Conservation (phyloP, 2,888 invertebrate species). For the Venusia cambrica region DNA sequence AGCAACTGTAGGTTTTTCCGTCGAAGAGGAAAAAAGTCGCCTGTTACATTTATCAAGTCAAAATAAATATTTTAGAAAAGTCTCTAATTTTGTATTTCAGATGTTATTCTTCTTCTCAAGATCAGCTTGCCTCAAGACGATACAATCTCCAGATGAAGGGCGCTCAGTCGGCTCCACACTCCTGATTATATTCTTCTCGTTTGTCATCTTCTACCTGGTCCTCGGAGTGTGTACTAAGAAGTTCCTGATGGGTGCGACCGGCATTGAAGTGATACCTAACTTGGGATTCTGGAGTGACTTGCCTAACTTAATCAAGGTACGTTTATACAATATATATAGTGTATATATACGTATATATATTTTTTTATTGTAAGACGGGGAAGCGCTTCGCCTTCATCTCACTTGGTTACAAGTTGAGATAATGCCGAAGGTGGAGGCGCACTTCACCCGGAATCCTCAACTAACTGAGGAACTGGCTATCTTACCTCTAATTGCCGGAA, state of each 20-base stretch:
- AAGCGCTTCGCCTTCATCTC: no score
- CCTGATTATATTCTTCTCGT: conserved; percentile 82
- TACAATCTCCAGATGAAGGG: conserved; percentile 43
- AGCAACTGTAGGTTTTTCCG: no score
- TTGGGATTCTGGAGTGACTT: conserved; percentile 86
- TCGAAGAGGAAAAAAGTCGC: no score
- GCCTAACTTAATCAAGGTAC: conserved; percentile 85
- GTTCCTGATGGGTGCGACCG: conserved; percentile 86
- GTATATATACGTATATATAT: no score
- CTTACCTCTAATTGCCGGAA: no score
- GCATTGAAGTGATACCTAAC: conserved; percentile 87
- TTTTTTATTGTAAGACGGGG: no score
- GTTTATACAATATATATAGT: no score
- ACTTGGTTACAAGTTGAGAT: no score
- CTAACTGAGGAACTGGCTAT: no score
- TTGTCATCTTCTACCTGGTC: conserved; percentile 81
- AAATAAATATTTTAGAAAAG: neutral
- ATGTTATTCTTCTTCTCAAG: conserved; percentile 73
- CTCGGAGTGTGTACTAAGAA: conserved; percentile 84
- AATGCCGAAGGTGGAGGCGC: no score
- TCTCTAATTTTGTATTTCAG: conserved; percentile 55
- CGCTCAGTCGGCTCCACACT: conserved; percentile 84
- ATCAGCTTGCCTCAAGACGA: conserved; percentile 65
- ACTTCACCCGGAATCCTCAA: no score
- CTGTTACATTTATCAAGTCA: no score